These are phyloP conservation scores for Callopanchax toddi DNA, from an alignment of 2,113 vertebrate species.

Conservation along the genomic window DNA sequence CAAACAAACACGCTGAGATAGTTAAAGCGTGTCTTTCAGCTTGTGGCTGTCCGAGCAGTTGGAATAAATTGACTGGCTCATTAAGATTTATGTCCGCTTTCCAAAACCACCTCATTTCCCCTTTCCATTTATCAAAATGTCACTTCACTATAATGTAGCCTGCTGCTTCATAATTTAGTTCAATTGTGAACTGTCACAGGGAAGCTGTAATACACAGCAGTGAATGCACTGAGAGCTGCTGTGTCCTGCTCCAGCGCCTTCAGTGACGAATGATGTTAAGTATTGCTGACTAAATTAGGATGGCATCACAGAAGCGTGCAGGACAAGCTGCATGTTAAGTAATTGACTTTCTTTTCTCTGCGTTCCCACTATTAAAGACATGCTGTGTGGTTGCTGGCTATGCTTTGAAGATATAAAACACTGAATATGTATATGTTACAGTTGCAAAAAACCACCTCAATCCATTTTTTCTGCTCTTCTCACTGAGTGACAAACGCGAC, in stretches of 20 bases:
- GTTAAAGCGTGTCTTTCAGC: slow-evolving; percentile 21
- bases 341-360: slow-evolving; percentile 9
- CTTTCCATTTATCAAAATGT: slow-evolving; percentile 71
- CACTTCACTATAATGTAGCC: slow-evolving; percentile 50
- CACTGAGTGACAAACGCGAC: slow-evolving; percentile 13
- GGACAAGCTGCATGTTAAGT: slow-evolving; percentile 28
- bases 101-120: slow-evolving; percentile 61
- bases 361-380: slow-evolving; percentile 8
- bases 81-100: slow-evolving; percentile 64
- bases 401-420: not conserved
- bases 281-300: slow-evolving; percentile 55
- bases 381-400: slow-evolving; percentile 6
- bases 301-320: slow-evolving; percentile 24
- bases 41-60: slow-evolving; percentile 39
- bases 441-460: slow-evolving; percentile 8
- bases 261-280: slow-evolving; percentile 33
- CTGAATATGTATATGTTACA: slow-evolving; percentile 12
- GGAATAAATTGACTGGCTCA: slow-evolving; percentile 58
- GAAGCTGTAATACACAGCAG: slow-evolving; percentile 48
- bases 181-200: slow-evolving; percentile 57
- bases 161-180: slow-evolving; percentile 62
- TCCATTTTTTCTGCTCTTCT: slow-evolving; percentile 16
- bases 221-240: slow-evolving; percentile 42
- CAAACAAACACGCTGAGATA: slow-evolving; percentile 26
- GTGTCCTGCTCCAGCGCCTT: slow-evolving; percentile 34